Conservation (phyloP, 2,797 vertebrate species). For the Parauchenoglanis punctatus region DNA sequence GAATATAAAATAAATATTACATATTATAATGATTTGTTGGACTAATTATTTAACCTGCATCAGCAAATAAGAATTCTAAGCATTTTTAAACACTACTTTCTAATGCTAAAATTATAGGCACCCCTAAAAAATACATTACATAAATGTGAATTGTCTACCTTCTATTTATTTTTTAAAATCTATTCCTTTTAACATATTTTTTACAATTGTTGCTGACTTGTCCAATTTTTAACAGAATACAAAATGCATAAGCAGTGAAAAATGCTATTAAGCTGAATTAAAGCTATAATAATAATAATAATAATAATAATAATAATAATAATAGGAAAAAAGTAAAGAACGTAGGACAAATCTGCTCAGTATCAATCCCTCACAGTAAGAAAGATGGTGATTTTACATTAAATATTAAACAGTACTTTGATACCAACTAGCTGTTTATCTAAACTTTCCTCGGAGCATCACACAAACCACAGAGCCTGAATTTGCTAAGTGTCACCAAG, state of each 20-base stretch:
- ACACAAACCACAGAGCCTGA: not conserved
- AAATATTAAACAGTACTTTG: not conserved
- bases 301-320: not conserved
- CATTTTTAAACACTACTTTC: not conserved
- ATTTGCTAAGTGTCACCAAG: not conserved
- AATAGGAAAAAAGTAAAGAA: not conserved
- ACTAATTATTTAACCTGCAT: not conserved
- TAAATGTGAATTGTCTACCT: not conserved
- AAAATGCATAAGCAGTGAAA: not conserved
- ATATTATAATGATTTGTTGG: not conserved
- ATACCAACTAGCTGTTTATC: not conserved
- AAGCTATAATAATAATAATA: not conserved
- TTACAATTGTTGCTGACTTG: not conserved
- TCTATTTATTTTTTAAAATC: not conserved
- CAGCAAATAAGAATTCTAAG: not conserved
- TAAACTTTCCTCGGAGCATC: not conserved
- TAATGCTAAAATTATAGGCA: not conserved
- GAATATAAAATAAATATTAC: not conserved
- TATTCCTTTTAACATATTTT: not conserved
- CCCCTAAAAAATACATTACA: not conserved
- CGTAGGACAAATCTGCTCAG: not conserved
- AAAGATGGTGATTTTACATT: not conserved
- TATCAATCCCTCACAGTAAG: not conserved
- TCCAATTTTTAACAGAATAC: not conserved
- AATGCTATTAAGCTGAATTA: not conserved